Percentiles rank a stretch among this genome's conserved stretches.
phyloP scores from a whole-genome alignment of 2,113 vertebrate genomes.

The Datnioides undecimradiatus region DNA sequence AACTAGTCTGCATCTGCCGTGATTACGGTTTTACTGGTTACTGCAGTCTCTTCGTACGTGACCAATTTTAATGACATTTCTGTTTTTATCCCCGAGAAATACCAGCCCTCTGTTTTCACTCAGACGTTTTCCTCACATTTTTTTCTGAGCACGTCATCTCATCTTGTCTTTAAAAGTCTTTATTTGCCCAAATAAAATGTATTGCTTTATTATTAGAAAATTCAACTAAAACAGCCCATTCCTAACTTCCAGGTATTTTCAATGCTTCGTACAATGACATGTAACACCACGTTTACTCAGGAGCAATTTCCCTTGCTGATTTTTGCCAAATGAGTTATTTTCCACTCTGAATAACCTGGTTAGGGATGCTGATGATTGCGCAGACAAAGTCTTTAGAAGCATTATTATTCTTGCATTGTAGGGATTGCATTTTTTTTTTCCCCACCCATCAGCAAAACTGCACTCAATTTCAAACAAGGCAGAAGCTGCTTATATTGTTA shows the following conservation, averaged over 20 bases:
- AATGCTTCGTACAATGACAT: background rate
- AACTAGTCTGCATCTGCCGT: too few species aligned
- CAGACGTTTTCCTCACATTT: too few species aligned
- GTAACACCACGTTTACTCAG: background rate
- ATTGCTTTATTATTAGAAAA: background rate
- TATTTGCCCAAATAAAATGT: background rate
- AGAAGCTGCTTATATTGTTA: background rate
- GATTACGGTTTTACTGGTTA: too few species aligned
- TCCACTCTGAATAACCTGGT: background rate
- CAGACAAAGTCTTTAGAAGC: background rate
- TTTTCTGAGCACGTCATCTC: background rate
- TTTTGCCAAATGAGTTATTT: constrained; percentile 6
- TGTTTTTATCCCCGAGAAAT: too few species aligned
- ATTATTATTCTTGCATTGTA: constrained; percentile 14
- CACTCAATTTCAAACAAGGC: constrained; percentile 6
- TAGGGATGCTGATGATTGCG: constrained; percentile 21
- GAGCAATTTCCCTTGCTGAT: background rate
- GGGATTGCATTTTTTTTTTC: constrained; percentile 1
- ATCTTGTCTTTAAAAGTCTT: background rate
- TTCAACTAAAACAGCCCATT: background rate
- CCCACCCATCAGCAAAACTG: constrained; percentile 15
- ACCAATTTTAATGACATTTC: too few species aligned
- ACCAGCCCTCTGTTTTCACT: too few species aligned
- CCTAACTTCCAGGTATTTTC: background rate
- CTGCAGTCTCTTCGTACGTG: too few species aligned